Conservation (phyloP, 2,888 invertebrate species). For the Sinotaia quadrata region DNA sequence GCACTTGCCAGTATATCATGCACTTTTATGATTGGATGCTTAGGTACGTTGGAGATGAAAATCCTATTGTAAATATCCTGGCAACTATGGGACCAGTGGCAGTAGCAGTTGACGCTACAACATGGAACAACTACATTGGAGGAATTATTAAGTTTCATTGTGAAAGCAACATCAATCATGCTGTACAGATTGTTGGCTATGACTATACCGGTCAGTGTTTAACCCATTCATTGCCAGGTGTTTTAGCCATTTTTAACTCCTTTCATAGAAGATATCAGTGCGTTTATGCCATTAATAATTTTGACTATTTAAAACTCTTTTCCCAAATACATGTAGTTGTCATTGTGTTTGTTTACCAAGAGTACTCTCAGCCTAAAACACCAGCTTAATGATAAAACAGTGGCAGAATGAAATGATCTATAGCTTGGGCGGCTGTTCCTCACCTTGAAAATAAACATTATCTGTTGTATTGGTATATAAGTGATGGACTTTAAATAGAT, state of each 20-base stretch:
- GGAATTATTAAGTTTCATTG: constrained; percentile 89
- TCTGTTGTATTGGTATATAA: too few species aligned
- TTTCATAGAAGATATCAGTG: neutral
- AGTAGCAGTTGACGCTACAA: constrained; percentile 85
- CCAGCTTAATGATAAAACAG: too few species aligned
- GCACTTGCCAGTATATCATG: too few species aligned
- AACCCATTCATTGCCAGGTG: neutral
- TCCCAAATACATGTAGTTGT: too few species aligned
- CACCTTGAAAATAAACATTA: too few species aligned
- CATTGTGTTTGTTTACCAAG: too few species aligned
- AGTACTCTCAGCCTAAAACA: too few species aligned
- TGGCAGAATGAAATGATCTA: too few species aligned
- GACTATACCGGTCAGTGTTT: constrained; percentile 77
- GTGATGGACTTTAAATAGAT: too few species aligned
- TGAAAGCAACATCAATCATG: constrained; percentile 83
- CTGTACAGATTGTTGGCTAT: constrained; percentile 87
- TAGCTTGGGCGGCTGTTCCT: too few species aligned
- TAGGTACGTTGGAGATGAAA: constrained; percentile 81
- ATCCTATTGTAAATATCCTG: constrained; percentile 77
- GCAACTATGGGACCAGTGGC: constrained; percentile 84
- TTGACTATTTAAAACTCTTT: neutral
- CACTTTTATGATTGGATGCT: too few species aligned
- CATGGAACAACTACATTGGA: constrained; percentile 89
- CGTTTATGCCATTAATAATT: neutral
- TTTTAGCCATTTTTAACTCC: neutral